Evolutionary conservation across 1,140 invertebrate genomes (phyloP).

Genomic region (Zophobas morio): DNA sequence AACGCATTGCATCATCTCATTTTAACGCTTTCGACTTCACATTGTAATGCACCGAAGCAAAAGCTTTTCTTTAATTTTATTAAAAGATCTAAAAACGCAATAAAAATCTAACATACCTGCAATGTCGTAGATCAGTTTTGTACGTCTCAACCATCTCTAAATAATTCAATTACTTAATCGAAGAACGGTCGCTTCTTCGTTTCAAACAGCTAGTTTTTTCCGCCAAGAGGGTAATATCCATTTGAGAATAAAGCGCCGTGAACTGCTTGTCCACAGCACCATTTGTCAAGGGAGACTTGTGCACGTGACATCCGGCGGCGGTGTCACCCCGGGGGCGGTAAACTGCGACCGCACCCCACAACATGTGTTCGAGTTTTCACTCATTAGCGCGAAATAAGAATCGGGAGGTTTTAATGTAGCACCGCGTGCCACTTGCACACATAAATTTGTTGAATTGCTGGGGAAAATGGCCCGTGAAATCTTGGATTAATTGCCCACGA

Average conservation of each 20-base stretch:
- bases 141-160: not conserved
- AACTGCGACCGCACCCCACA: constrained; percentile 42
- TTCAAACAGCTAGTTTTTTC: constrained; percentile 1
- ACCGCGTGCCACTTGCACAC: constrained; percentile 24
- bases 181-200: not conserved
- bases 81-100: no score
- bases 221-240: constrained; percentile 18
- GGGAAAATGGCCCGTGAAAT: constrained; percentile 43
- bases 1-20: no score
- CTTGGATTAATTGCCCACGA: constrained; percentile 41
- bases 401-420: constrained; percentile 21
- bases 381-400: constrained; percentile 46
- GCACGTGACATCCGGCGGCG: constrained; percentile 27
- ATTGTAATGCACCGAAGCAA: no score
- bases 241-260: not conserved
- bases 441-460: constrained; percentile 14
- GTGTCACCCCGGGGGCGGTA: constrained; percentile 22
- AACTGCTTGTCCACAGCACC: constrained; percentile 31
- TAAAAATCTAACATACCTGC: no score
- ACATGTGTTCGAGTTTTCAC: constrained; percentile 48
- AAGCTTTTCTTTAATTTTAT: no score
- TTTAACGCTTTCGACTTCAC: no score
- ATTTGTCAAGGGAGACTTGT: constrained; percentile 43
- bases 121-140: not conserved
- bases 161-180: constrained; percentile 29